Evolutionary conservation across 2,888 invertebrate genomes (phyloP).

Genomic region (Melanostoma mellinum): DNA sequence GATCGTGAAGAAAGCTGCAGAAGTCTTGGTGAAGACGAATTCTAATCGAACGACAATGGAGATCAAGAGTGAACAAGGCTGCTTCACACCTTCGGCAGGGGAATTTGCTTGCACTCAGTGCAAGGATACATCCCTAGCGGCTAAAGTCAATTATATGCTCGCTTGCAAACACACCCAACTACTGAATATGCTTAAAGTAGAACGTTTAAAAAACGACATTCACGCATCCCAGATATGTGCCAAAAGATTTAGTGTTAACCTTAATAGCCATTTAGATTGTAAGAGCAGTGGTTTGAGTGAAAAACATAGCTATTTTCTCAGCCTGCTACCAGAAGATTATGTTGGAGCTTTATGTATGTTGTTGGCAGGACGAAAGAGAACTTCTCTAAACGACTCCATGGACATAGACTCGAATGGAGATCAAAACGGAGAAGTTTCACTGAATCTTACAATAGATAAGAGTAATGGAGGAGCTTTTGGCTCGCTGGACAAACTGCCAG

Average conservation of each 20-base stretch:
- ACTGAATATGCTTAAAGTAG: slow-evolving; percentile 84
- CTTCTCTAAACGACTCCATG: slow-evolving; percentile 74
- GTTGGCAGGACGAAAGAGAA: slow-evolving; percentile 82
- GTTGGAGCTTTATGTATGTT: slow-evolving; percentile 91
- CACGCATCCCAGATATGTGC: slow-evolving; percentile 85
- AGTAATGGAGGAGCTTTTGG: slow-evolving; percentile 72
- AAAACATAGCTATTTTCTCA: slow-evolving; percentile 84
- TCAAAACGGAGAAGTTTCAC: slow-evolving; percentile 70
- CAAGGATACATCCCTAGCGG: slow-evolving; percentile 86
- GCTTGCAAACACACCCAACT: slow-evolving; percentile 87
- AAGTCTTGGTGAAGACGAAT: slow-evolving; percentile 90
- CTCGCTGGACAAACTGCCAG: slow-evolving; percentile 68
- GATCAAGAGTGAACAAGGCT: slow-evolving; percentile 78
- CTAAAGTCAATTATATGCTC: slow-evolving; percentile 88
- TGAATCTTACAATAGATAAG: slow-evolving; percentile 77
- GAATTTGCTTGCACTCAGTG: slow-evolving; percentile 90
- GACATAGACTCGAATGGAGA: slow-evolving; percentile 42
- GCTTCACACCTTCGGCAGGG: slow-evolving; percentile 88
- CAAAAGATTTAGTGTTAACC: slow-evolving; percentile 84
- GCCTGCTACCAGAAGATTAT: slow-evolving; percentile 87
- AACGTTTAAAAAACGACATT: slow-evolving; percentile 85
- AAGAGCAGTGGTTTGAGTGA: slow-evolving; percentile 70
- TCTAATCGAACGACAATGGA: slow-evolving; percentile 83
- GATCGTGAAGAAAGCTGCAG: slow-evolving; percentile 95
- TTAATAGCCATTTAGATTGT: slow-evolving; percentile 77